Percentiles rank a stretch among this genome's conserved stretches.
These are phyloP conservation scores for Flexamia atlantica DNA, from an alignment of 2,888 invertebrate genomes.

Conservation along the genomic window DNA sequence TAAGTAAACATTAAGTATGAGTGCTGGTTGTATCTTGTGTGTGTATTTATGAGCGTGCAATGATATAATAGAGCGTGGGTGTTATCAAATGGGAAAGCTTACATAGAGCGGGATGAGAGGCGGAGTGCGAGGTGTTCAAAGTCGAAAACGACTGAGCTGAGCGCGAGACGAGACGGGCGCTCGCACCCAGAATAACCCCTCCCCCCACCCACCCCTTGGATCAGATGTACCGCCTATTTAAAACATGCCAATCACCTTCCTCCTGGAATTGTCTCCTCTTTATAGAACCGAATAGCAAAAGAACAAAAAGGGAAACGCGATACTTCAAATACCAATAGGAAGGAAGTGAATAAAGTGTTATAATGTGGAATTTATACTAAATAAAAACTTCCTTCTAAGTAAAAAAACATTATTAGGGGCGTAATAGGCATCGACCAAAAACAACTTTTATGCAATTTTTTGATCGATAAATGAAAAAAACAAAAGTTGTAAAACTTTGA, in stretches of 20 bases:
- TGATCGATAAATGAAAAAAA: no score
- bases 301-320: constrained; percentile 1
- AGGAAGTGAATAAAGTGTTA: no score
- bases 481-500: no score
- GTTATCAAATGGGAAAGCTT: neutral
- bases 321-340: neutral
- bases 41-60: no score
- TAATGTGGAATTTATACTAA: no score
- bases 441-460: no score
- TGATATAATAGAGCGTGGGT: neutral
- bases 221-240: constrained; percentile 63
- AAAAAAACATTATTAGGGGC: no score
- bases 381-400: no score
- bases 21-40: no score
- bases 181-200: constrained; percentile 53
- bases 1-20: no score
- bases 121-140: constrained; percentile 42
- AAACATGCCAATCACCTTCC: constrained; percentile 45
- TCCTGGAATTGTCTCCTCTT: constrained; percentile 42
- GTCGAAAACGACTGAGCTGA: constrained; percentile 41
- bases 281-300: constrained; percentile 18
- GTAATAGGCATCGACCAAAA: no score
- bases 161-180: constrained; percentile 29
- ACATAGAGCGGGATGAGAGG: neutral
- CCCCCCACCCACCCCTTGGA: constrained; percentile 42